A percentile compares a stretch with the other conserved stretches of the same genome.
Conservation (phyloP, 2,113 vertebrate genomes). For the Erpornis zantholeuca region DNA sequence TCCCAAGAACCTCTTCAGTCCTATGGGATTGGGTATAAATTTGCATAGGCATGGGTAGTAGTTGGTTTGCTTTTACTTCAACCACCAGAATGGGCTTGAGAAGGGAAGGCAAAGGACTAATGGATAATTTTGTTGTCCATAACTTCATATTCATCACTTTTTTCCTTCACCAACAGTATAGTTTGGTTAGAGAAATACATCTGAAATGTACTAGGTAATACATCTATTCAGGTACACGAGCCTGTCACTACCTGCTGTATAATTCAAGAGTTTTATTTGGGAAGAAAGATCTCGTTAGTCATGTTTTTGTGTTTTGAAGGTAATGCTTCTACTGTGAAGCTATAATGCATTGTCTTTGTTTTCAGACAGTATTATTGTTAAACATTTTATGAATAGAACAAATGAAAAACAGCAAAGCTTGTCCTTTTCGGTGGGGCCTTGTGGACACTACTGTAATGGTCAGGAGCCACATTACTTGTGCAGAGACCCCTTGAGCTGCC, state of each 20-base stretch:
- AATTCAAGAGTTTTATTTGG: background rate
- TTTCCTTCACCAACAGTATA: background rate
- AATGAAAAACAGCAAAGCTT: background rate
- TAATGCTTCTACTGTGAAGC: background rate
- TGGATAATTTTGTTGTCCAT: background rate
- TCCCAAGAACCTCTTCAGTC: background rate
- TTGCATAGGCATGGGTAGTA: background rate
- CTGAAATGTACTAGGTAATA: background rate
- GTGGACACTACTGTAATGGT: rapidly evolving
- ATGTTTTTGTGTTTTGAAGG: background rate
- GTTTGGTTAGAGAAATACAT: background rate
- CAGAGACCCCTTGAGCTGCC: background rate
- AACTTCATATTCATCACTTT: background rate
- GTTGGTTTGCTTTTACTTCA: background rate
- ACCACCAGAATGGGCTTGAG: background rate
- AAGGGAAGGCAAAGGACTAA: background rate
- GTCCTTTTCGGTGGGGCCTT: rapidly evolving
- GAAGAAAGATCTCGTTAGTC: background rate
- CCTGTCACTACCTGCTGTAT: background rate
- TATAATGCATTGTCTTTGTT: background rate
- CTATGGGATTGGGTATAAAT: background rate
- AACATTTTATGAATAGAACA: background rate
- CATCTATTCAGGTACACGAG: rapidly evolving
- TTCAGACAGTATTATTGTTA: background rate
- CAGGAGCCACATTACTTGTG: rapidly evolving